Percentiles rank a stretch among this genome's conserved stretches.
Conservation (phyloP, 1,140 invertebrate species). For the Panonychus citri region DNA sequence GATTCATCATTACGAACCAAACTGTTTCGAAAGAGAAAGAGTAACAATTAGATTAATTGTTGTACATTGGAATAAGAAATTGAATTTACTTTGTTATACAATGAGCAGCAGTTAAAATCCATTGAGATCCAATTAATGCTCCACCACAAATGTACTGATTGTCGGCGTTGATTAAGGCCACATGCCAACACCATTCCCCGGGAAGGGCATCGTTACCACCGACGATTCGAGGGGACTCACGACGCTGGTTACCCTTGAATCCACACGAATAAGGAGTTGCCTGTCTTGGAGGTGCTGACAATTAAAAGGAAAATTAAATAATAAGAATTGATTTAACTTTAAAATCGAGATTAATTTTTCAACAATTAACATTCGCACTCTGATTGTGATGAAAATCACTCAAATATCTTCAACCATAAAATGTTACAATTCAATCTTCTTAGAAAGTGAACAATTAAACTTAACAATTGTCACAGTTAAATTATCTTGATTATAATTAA, state of each 20-base stretch:
- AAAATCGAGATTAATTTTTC: too few relatives aligned
- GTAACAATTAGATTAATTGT: neutral
- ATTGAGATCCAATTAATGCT: constrained; percentile 72
- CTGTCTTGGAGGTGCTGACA: neutral
- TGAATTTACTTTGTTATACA: constrained; percentile 69
- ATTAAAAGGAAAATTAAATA: neutral
- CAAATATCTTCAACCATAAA: too few relatives aligned
- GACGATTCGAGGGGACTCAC: constrained; percentile 37
- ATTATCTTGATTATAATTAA: too few relatives aligned
- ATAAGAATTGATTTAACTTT: too few relatives aligned
- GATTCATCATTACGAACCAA: constrained; percentile 69
- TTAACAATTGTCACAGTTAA: too few relatives aligned
- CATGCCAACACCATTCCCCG: constrained; percentile 82
- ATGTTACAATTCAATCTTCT: too few relatives aligned
- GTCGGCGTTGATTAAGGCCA: constrained; percentile 69
- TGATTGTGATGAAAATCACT: too few relatives aligned
- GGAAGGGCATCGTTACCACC: constrained; percentile 70
- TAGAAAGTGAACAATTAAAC: too few relatives aligned
- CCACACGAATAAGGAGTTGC: constrained; percentile 15
- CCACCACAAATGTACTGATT: constrained; percentile 91
- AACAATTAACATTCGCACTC: too few relatives aligned
- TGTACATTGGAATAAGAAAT: neutral
- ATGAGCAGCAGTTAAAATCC: constrained; percentile 83
- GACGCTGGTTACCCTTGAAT: constrained; percentile 14
- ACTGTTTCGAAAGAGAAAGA: constrained; percentile 31